phyloP scores from a whole-genome alignment of 2,113 vertebrate species.

The Mus spicilegus region DNA sequence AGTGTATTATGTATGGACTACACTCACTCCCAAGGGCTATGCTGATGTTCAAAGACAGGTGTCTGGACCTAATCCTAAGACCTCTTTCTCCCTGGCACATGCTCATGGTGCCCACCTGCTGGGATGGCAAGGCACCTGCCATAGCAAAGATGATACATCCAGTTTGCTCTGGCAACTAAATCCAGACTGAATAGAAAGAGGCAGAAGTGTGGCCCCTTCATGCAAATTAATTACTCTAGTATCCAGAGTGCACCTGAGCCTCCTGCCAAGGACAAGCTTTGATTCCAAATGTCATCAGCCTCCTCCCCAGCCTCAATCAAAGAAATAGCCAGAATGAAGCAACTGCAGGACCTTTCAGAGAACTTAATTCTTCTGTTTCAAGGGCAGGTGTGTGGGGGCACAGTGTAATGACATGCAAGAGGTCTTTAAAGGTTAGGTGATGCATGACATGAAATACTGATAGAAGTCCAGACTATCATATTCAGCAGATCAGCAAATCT shows the following conservation, averaged over 20 bases:
- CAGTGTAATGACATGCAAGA: too few relatives aligned
- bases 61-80: conserved; percentile 36
- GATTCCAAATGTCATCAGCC: neutral
- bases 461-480: neutral
- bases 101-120: conserved; percentile 70
- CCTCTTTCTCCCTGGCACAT: neutral
- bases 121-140: conserved; percentile 60
- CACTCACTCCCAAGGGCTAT: neutral
- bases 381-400: too few relatives aligned
- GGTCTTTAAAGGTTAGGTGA: too few relatives aligned
- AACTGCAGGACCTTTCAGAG: neutral
- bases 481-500: neutral
- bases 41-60: conserved; percentile 46
- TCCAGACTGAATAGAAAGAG: conserved; percentile 57
- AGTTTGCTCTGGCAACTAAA: conserved; percentile 55
- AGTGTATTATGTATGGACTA: neutral
- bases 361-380: neutral
- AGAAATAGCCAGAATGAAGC: neutral
- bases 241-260: conserved; percentile 53
- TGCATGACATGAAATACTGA: too few relatives aligned
- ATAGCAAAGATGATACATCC: neutral
- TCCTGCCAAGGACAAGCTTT: neutral
- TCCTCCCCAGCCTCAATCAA: neutral
- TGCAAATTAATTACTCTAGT: conserved; percentile 6
- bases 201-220: neutral